Evolutionary conservation across 2,113 vertebrate species (phyloP).

Genomic region (Esox niger): DNA sequence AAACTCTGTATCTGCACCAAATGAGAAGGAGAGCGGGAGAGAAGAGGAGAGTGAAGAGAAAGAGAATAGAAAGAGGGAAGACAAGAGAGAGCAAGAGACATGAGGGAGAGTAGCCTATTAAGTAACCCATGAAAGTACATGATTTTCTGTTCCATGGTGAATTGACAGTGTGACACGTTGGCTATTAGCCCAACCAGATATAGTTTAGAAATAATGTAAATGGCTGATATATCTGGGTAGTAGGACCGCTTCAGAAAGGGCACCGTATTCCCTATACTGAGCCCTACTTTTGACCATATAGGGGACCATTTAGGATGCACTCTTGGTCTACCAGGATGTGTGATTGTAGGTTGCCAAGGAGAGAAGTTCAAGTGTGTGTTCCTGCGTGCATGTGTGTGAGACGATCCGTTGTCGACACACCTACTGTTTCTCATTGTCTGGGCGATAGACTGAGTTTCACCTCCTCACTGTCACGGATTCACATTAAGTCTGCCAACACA

Average conservation of each 20-base stretch:
- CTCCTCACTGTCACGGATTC: conserved; percentile 37
- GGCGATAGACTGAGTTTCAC: conserved; percentile 29
- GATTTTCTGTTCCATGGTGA: conserved; percentile 5
- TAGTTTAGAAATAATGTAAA: too few species aligned
- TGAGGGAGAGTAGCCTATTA: conserved; percentile 22
- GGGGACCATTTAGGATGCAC: too few species aligned
- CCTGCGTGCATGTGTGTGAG: conserved; percentile 12
- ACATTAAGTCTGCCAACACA: conserved; percentile 32
- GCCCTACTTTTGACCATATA: too few species aligned
- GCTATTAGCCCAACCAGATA: too few species aligned
- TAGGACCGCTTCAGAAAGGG: too few species aligned
- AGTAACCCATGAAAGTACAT: conserved; percentile 30
- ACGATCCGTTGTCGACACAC: too few species aligned
- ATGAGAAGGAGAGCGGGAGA: conserved; percentile 38
- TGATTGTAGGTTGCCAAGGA: too few species aligned
- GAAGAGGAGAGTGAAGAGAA: not conserved
- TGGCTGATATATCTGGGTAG: too few species aligned
- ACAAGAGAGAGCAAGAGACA: conserved; percentile 6
- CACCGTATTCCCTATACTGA: too few species aligned
- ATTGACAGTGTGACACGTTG: too few species aligned
- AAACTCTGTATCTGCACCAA: conserved; percentile 35
- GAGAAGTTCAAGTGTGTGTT: not conserved
- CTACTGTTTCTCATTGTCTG: too few species aligned
- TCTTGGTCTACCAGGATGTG: too few species aligned
- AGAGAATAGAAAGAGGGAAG: conserved; percentile 3